phyloP scores from a whole-genome alignment of 2,113 vertebrate genomes.

The Notarius quadriscutis region DNA sequence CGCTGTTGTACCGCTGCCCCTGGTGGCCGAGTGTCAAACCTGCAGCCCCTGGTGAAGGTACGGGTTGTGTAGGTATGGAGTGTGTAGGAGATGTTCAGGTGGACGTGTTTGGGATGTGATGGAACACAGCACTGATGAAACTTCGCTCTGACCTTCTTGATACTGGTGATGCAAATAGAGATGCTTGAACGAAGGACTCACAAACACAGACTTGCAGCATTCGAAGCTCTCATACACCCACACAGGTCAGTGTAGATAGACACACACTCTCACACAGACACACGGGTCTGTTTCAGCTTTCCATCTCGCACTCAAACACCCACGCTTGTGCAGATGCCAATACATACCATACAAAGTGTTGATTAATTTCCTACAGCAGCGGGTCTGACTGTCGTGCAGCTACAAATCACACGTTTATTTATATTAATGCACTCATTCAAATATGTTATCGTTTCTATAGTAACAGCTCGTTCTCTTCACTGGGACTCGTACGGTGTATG shows the following conservation, averaged over 20 bases:
- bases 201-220: slow-evolving; percentile 52
- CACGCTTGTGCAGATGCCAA: not conserved
- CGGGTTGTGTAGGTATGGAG: not conserved
- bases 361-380: not conserved
- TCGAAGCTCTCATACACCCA: slow-evolving; percentile 27
- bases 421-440: not conserved
- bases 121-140: not conserved
- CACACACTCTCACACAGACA: not conserved
- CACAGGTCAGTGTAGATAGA: not conserved
- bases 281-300: not conserved
- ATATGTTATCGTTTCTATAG: not conserved
- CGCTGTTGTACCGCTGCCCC: slow-evolving; percentile 25
- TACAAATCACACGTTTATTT: not conserved
- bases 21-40: not conserved
- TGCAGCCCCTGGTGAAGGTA: not conserved
- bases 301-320: not conserved
- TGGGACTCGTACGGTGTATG: no score
- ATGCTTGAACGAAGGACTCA: not conserved
- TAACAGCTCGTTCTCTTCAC: not conserved
- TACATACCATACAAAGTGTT: not conserved
- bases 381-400: not conserved
- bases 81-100: slow-evolving; percentile 8
- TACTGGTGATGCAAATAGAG: slow-evolving; percentile 7
- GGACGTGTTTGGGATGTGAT: not conserved
- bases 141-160: not conserved